Conservation (phyloP, 2,797 vertebrate genomes). For the Rhinoraja longicauda region DNA sequence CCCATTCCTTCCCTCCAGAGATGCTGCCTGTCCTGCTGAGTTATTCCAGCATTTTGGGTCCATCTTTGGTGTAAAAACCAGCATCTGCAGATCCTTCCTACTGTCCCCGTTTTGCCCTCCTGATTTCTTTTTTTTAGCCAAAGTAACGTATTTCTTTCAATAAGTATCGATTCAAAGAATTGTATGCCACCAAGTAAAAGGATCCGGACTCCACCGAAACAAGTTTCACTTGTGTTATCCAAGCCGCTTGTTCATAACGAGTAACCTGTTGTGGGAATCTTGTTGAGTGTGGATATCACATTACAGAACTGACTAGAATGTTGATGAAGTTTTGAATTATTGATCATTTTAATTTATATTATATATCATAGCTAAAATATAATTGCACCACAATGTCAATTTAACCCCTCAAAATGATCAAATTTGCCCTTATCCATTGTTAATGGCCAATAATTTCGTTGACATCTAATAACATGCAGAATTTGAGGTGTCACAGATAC, state of each 20-base stretch:
- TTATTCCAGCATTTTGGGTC: too few relatives aligned
- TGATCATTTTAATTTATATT: background rate
- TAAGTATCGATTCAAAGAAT: background rate
- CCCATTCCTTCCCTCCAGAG: too few relatives aligned
- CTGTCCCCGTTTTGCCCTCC: too few relatives aligned
- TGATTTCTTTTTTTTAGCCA: too few relatives aligned
- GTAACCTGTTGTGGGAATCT: background rate
- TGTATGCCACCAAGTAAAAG: background rate
- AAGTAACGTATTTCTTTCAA: background rate
- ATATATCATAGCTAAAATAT: too few relatives aligned
- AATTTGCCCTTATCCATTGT: too few relatives aligned
- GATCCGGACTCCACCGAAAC: background rate
- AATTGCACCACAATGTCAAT: background rate
- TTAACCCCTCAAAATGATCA: background rate
- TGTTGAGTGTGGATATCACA: background rate
- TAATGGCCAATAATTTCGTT: background rate
- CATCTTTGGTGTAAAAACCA: too few relatives aligned
- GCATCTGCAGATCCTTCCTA: too few relatives aligned
- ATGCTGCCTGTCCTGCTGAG: too few relatives aligned
- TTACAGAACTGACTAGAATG: background rate
- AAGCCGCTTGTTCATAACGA: background rate
- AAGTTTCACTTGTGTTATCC: background rate
- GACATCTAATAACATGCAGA: background rate
- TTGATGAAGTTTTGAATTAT: background rate
- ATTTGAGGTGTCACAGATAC: background rate